phyloP scores from a whole-genome alignment of 1,140 invertebrate species.

The Pseudomyrmex concolor region DNA sequence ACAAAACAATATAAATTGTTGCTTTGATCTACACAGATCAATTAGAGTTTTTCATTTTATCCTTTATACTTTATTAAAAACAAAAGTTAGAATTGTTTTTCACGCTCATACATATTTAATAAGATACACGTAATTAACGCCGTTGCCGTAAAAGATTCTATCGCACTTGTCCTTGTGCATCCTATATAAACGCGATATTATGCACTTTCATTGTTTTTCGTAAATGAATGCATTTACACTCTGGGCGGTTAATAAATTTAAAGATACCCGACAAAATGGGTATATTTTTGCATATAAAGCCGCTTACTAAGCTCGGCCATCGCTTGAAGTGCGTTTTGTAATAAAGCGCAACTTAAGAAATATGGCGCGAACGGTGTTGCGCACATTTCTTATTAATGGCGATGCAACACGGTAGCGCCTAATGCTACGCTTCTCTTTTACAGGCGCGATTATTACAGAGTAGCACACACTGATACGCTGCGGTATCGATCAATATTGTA shows the following conservation, averaged over 20 bases:
- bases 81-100: no score
- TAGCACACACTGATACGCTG: not conserved
- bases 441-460: slow-evolving; percentile 36
- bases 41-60: no score
- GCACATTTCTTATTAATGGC: slow-evolving; percentile 52
- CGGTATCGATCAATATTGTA: slow-evolving; percentile 37
- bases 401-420: slow-evolving; percentile 25
- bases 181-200: slow-evolving; percentile 23
- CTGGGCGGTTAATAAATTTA: slow-evolving; percentile 49
- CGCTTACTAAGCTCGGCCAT: not conserved
- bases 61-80: no score
- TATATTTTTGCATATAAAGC: slow-evolving; percentile 60
- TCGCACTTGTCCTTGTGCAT: not conserved
- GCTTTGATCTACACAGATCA: no score
- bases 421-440: slow-evolving; percentile 13
- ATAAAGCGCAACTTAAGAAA: slow-evolving; percentile 54
- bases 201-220: slow-evolving; percentile 38
- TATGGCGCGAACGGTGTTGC: slow-evolving; percentile 27
- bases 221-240: slow-evolving; percentile 37
- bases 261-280: slow-evolving; percentile 40
- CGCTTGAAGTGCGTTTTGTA: slow-evolving; percentile 40
- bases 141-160: not conserved
- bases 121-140: not conserved
- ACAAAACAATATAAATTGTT: no score
- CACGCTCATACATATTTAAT: not conserved